Conservation (phyloP, 2,113 vertebrate genomes). For the Chloebia gouldiae region DNA sequence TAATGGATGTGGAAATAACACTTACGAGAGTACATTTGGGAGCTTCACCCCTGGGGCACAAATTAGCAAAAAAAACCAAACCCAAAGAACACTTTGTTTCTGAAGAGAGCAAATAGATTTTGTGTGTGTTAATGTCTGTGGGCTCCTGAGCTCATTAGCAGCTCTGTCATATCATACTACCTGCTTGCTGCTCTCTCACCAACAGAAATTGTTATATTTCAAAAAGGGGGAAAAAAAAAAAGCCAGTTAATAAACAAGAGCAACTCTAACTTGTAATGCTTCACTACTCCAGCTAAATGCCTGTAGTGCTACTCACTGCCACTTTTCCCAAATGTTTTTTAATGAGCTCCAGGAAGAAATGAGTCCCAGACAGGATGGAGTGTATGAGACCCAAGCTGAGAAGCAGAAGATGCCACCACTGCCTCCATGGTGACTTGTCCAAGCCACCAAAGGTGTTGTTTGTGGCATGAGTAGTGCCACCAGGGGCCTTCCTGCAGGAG, state of each 20-base stretch:
- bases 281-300: neutral
- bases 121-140: neutral
- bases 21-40: neutral
- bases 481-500: neutral
- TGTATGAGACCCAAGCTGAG: fast-evolving
- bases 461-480: fast-evolving
- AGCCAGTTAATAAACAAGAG: neutral
- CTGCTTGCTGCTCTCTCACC: neutral
- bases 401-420: fast-evolving
- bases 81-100: neutral
- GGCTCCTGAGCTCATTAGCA: neutral
- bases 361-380: neutral
- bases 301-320: neutral
- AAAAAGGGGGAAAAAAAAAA: neutral
- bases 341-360: neutral
- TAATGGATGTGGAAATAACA: neutral
- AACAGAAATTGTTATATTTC: neutral
- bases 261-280: neutral
- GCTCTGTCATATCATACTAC: neutral
- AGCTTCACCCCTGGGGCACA: neutral
- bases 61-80: neutral
- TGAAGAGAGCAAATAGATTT: neutral
- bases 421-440: fast-evolving
- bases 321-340: neutral
- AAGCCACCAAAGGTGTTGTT: neutral